Evolutionary conservation across 2,113 vertebrate species (phyloP), one percentile per base, ranked within the genome.

Genomic region (Tenebrosternarchus preto): DNA sequence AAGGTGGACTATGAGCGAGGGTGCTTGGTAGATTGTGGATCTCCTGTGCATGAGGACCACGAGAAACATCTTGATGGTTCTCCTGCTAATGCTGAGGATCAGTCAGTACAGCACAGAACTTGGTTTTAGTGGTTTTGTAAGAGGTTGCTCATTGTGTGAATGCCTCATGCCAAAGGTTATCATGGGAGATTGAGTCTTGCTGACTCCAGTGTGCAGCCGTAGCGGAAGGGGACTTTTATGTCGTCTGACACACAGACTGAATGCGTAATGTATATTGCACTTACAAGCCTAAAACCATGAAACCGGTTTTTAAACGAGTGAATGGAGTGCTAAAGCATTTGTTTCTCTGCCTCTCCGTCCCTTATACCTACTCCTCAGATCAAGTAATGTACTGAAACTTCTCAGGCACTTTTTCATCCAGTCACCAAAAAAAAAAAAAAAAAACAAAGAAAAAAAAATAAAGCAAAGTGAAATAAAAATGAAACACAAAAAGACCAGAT

Each of bases 381-480:
- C 56, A 39, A 53, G 39, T 33, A 36, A 33, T 17, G 17, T 53
- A 33, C 59, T 50, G 20, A 39, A 70, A 79, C 39, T 69, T 72
- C 68, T 77, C 67, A 39, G 55, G 69, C 78, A 27, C 29, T 36
- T 78, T 77, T 39, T 67, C 78, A 77, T 56, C 31, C 60, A 74
- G 31, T 67, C 36, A 78, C 50, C 25, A 69, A 73, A 68, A 77
- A 59, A 43, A 43, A 67, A 9, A 6, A 4, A 9, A 68, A 5
- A 50, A 55, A 36, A 66, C 76, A 39, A 31, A 24, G 78, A 63
- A 33, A 72, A 73, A 73, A 50, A 24, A 70, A 63, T 22, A 72
- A 73, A 73, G 31, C 29, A 77, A 25, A 29, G 17, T 25, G 63
- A 68, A 63, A 63, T 12, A 29, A 63, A 27, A 1, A 63, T 20